Evolutionary conservation across 2,888 invertebrate genomes (phyloP).

Genomic region (Cephus rjabovi): DNA sequence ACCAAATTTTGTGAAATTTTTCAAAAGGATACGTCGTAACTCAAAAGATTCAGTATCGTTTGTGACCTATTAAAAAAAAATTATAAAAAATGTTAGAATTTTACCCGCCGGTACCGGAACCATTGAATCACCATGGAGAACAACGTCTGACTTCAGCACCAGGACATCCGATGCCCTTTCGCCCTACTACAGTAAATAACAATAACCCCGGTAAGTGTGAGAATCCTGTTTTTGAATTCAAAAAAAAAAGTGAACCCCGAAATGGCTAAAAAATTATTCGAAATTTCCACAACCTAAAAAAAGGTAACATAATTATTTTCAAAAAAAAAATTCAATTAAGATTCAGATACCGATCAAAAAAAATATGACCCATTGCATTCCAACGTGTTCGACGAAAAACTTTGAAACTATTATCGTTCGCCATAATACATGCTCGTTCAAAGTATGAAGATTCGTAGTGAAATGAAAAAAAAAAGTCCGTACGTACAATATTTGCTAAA

Average conservation of each 20-base stretch:
- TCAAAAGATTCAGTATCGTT: background rate
- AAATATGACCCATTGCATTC: background rate
- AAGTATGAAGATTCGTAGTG: background rate
- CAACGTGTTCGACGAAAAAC: background rate
- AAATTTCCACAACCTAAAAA: background rate
- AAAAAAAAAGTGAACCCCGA: slow-evolving; percentile 2
- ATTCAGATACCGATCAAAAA: background rate
- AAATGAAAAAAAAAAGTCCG: background rate
- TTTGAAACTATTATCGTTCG: background rate
- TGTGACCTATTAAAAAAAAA: background rate
- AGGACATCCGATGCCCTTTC: slow-evolving; percentile 49
- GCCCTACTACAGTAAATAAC: slow-evolving; percentile 48
- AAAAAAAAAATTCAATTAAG: background rate
- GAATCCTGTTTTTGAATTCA: background rate
- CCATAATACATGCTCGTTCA: background rate
- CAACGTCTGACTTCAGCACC: slow-evolving; percentile 31
- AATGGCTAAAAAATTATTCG: background rate
- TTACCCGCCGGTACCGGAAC: slow-evolving; percentile 67
- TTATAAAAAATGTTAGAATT: slow-evolving; percentile 75
- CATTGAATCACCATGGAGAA: slow-evolving; percentile 44
- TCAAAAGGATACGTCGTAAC: background rate
- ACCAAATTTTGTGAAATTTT: background rate
- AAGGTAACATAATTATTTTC: background rate
- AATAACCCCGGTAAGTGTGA: slow-evolving; percentile 49
- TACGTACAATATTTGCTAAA: slow-evolving; percentile 4